phyloP scores from a whole-genome alignment of 2,888 invertebrate species.

The Incurvaria masculella region DNA sequence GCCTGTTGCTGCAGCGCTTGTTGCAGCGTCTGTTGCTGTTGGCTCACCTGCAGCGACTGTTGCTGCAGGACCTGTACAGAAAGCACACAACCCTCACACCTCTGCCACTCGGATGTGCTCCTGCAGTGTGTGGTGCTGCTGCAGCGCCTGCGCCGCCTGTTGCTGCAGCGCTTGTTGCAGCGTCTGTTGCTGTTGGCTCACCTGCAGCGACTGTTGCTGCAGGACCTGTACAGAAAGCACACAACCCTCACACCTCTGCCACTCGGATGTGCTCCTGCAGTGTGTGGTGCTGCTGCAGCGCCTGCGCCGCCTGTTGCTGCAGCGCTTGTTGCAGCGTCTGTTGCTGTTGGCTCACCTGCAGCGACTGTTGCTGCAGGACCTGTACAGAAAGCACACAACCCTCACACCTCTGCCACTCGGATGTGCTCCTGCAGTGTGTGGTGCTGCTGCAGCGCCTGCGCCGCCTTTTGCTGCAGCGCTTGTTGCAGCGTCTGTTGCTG shows the following conservation, averaged over 20 bases:
- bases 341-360: constrained; percentile 43
- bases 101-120: too few relatives aligned
- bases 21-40: too few relatives aligned
- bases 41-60: constrained; percentile 35
- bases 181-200: constrained; percentile 42
- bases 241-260: too few relatives aligned
- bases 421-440: background rate
- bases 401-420: too few relatives aligned
- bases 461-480: constrained; percentile 17
- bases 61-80: too few relatives aligned
- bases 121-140: constrained; percentile 40
- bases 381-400: too few relatives aligned
- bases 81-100: too few relatives aligned
- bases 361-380: too few relatives aligned
- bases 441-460: constrained; percentile 9
- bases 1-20: constrained; percentile 27
- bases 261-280: background rate
- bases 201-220: too few relatives aligned
- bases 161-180: constrained; percentile 47
- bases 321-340: constrained; percentile 40
- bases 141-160: constrained; percentile 46
- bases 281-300: constrained; percentile 33
- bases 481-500: constrained; percentile 24
- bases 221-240: too few relatives aligned
- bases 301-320: constrained; percentile 46